Base-by-base conservation (phyloP, 1,140 invertebrate species). In the Drosophila lini region DNA sequence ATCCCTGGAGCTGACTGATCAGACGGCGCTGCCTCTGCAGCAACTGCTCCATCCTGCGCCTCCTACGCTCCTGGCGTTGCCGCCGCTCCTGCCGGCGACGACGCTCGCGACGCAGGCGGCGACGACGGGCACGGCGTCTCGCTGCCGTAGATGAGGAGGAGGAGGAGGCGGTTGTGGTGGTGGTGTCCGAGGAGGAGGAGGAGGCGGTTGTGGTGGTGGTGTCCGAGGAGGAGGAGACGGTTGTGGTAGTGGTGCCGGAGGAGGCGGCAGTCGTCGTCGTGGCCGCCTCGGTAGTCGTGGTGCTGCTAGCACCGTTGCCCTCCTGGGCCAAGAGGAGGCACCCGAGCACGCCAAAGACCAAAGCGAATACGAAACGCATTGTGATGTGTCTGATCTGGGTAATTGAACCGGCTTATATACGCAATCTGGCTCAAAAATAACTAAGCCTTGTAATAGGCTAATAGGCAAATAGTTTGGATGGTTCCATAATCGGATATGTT, bases 361-460 rank as follows among this genome's bases (percentile, higher is more conserved):
- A 19, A 19, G 19, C 19, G 19, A 19, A 19, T 19, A 19, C 19
- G 19, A 19, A 19, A 16, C 70, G 73, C 73, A 75, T 75, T 53
- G 4, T 74, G 50, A 50, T 55, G 34, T 53, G 36, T 22, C 28
- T 38, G 11, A 15, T 40, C 42, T 42, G 3, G 2, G 2, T 13
- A 38, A 15, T n/a, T 47, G 11, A 4, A 3, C 15, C 5, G 25
- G 3, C 32, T 74, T 74, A 50, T 74, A 74, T 74, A 74, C 48
- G 9, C 6, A 45, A 47, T 55, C 11, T 42, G 19, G 13, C 1
- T 28, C 13, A 36, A 11, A 38, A 28, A 32, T 2, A 11, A 15
- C 3, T 13, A 8, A 13, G 31, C 28, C 7, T 19, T 52, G 47
- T 19, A 19, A 19, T 19, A 19, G 19, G 19, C 19, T 42, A 44